These are phyloP conservation scores for Ladona fulva DNA, from an alignment of 1,140 invertebrate species.

Conservation along the genomic window DNA sequence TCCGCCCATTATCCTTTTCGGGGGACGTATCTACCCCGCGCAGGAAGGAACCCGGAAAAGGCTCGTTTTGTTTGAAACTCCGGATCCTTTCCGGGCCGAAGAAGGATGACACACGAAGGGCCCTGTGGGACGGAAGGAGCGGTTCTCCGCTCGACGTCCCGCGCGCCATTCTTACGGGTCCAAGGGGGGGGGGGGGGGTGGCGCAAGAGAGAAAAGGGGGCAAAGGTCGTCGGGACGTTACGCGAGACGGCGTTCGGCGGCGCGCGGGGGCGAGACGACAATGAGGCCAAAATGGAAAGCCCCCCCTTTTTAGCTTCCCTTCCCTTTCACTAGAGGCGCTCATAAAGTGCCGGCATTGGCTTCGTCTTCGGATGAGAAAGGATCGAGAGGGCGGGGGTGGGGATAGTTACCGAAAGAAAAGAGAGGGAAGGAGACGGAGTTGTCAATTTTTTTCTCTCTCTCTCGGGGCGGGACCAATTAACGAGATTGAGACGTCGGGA, in stretches of 20 bases:
- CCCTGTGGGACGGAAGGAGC: not conserved
- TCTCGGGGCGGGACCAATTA: too few species aligned
- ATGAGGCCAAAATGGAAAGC: not conserved
- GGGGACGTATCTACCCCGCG: not conserved
- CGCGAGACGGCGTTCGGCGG: not conserved
- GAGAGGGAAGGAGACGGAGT: not conserved
- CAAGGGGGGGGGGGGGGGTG: not conserved
- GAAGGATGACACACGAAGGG: not conserved
- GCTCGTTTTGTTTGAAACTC: not conserved
- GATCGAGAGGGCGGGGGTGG: not conserved
- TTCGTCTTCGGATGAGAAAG: not conserved
- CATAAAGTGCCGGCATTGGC: not conserved
- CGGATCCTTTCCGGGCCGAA: not conserved
- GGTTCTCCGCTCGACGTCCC: not conserved
- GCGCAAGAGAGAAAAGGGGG: not conserved
- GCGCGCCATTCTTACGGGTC: not conserved
- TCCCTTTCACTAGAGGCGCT: not conserved
- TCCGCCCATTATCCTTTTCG: conserved; percentile 3
- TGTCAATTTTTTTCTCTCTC: too few species aligned
- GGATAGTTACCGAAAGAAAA: not conserved
- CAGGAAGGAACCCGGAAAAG: not conserved
- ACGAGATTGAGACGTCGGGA: too few species aligned
- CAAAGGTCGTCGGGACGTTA: not conserved
- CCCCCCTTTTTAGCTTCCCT: not conserved
- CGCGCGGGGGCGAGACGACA: not conserved